Percentiles rank a stretch among this genome's conserved stretches.
These are phyloP conservation scores for Phasianus colchicus DNA, from an alignment of 2,113 vertebrate species.

Conservation along the genomic window DNA sequence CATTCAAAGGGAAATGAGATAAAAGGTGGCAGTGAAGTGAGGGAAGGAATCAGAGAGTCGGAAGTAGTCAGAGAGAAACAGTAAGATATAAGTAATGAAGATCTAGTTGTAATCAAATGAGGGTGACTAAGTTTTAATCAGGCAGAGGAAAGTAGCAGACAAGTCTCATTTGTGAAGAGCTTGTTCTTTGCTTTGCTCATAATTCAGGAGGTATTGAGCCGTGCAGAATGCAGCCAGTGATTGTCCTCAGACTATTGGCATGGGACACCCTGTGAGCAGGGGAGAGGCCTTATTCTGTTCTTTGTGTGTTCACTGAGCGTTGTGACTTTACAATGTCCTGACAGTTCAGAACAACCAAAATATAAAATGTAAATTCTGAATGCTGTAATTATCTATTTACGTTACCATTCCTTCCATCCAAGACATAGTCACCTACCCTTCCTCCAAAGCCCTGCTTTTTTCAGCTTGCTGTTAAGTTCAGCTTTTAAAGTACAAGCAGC, in stretches of 20 bases:
- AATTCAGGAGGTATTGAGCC: background rate
- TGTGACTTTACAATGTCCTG: background rate
- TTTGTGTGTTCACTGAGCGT: background rate
- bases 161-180: background rate
- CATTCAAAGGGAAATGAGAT: background rate
- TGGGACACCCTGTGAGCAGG: background rate
- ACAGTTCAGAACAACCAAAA: background rate
- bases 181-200: background rate
- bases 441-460: background rate
- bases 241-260: background rate
- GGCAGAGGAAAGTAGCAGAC: background rate
- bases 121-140: background rate
- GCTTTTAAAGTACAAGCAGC: background rate
- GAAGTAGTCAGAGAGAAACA: background rate
- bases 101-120: background rate
- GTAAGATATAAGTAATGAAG: background rate
- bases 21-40: background rate
- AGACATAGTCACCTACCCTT: background rate
- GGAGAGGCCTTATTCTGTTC: background rate
- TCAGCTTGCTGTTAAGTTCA: background rate
- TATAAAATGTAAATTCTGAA: background rate
- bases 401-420: background rate
- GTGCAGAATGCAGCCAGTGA: background rate
- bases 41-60: background rate
- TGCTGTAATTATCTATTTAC: background rate